Evolutionary conservation across 2,888 invertebrate genomes (phyloP), one percentile per base, ranked within the genome.

Genomic region (Athalia cordata): DNA sequence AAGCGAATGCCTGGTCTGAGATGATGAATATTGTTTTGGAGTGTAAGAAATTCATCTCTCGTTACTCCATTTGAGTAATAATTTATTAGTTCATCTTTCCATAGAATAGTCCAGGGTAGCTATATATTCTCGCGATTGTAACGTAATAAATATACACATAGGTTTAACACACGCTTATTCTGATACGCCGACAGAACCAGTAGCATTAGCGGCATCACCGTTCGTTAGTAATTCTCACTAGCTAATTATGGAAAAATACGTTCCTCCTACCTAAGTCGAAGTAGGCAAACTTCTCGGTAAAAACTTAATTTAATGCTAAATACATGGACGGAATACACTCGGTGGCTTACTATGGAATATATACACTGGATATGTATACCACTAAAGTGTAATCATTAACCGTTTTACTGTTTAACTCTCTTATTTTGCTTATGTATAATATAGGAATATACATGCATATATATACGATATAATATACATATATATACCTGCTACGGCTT

Each of bases 201-300:
- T n/a, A 47, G 49, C 47, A 50, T 11, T n/a, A 59, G 59, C 8
- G 43, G 59, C 47, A 74, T 29, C 49, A 64, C 62, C 79, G 76
- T 61, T 83, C 83, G 81, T 84, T 84, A 83, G 83, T 86, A 83
- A 85, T 85, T 83, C 83, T 81, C 80, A 80, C 79, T 80, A 75
- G 64, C 85, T 86, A 86, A 87, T 87, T 87, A 87, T 83, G 84
- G 84, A 87, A 86, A 86, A 86, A 86, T 85, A 84, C 81, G 80
- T 79, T 62, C 52, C 64, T 75, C 29, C 59, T 72, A 59, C 47
- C 47, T 13, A 47, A 72, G 45, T 75, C 75, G 62, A 64, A 75
- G 62, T 52, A 75, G 75, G 72, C 72, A 72, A 59, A 59, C 59
- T 72, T 43, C 62, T 75, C 49, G 15, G 75, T 75, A 75, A 75